Conservation (phyloP, 2,113 vertebrate genomes). For the Nothocercus julius region DNA sequence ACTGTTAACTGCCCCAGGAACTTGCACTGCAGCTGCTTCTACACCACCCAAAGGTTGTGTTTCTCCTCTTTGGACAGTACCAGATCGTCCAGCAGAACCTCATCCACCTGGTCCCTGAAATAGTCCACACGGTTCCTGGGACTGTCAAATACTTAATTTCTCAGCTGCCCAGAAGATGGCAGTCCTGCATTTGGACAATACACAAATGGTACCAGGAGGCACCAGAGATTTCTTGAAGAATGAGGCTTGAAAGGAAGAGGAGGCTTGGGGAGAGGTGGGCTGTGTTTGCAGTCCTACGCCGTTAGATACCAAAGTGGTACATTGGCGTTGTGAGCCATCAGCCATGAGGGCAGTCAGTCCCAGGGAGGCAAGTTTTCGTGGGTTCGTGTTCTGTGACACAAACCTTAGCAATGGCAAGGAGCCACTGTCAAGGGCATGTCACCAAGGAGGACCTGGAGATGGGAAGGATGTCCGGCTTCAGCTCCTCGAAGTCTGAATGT, state of each 20-base stretch:
- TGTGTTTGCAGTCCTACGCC: not conserved
- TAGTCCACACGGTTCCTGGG: rapidly evolving
- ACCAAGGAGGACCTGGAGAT: not conserved
- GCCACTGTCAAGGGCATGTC: not conserved
- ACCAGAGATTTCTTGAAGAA: not conserved
- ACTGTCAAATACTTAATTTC: not conserved
- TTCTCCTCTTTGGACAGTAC: not conserved
- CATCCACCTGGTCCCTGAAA: not conserved
- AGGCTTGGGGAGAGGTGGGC: not conserved
- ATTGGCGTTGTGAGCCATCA: not conserved
- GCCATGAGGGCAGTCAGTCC: not conserved
- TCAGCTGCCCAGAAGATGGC: constrained; percentile 39
- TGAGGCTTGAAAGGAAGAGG: not conserved
- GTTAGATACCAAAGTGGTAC: not conserved
- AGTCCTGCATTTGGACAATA: not conserved
- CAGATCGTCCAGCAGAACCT: rapidly evolving
- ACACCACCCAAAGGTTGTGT: not conserved
- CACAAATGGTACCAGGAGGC: rapidly evolving
- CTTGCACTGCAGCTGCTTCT: not conserved
- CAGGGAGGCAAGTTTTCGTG: not conserved
- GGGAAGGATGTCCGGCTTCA: rapidly evolving
- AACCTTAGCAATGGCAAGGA: not conserved
- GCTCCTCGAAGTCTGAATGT: not conserved
- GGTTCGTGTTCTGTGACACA: rapidly evolving
- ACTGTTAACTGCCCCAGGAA: not conserved